phyloP scores from a whole-genome alignment of 2,113 vertebrate genomes.

The Poeciliopsis prolifica region DNA sequence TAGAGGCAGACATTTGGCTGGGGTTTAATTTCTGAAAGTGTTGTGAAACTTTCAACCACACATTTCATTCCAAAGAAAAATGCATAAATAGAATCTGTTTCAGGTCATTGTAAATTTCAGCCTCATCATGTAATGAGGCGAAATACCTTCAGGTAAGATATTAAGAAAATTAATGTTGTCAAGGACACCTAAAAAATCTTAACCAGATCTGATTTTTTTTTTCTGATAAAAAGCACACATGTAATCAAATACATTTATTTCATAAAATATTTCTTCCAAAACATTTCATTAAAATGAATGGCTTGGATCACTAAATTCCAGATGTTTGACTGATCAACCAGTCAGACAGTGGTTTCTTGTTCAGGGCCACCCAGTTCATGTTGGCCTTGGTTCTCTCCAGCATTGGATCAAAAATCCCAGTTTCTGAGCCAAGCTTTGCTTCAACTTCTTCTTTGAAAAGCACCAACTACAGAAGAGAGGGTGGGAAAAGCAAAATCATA shows the following conservation, averaged over 20 bases:
- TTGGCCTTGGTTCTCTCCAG: constrained; percentile 86
- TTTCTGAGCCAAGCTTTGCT: constrained; percentile 74
- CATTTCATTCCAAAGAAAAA: background rate
- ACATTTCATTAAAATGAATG: background rate
- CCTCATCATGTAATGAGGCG: too few species aligned
- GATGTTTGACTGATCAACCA: constrained; percentile 75
- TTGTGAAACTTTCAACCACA: background rate
- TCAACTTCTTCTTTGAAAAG: constrained; percentile 81
- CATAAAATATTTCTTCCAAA: background rate
- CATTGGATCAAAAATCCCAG: constrained; percentile 78
- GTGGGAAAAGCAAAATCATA: background rate
- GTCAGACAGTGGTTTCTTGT: constrained; percentile 57
- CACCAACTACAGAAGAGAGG: constrained; percentile 78
- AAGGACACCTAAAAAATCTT: too few species aligned
- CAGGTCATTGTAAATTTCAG: background rate
- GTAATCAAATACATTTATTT: background rate
- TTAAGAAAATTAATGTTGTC: too few species aligned
- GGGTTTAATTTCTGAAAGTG: too few species aligned
- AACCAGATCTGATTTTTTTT: too few species aligned
- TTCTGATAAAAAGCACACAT: background rate
- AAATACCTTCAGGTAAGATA: too few species aligned
- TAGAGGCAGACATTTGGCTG: too few species aligned
- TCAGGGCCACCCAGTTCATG: constrained; percentile 85
- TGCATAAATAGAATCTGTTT: background rate
- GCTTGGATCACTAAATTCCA: background rate